phyloP scores from a whole-genome alignment of 2,113 vertebrate genomes.

The Sebastes schlegelii region DNA sequence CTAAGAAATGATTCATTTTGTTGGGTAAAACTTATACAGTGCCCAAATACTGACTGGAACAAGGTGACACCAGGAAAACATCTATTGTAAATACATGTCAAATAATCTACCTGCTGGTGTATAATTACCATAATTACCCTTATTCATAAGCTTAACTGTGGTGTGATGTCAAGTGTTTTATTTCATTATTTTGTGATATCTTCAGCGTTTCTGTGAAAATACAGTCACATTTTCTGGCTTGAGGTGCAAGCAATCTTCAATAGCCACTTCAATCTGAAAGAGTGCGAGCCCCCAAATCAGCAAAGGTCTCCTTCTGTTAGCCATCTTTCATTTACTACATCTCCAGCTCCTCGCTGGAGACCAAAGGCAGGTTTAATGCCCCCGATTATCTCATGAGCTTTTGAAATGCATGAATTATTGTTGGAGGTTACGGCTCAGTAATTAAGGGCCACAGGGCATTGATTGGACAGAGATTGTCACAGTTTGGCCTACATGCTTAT shows the following conservation, averaged over 20 bases:
- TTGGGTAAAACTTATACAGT: background rate
- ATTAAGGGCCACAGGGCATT: constrained; percentile 75
- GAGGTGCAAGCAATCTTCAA: constrained; percentile 53
- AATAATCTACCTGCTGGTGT: background rate
- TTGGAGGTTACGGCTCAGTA: constrained; percentile 76
- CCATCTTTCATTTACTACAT: constrained; percentile 70
- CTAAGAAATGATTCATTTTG: background rate
- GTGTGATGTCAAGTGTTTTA: background rate
- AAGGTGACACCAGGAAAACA: background rate
- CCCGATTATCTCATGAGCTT: constrained; percentile 73
- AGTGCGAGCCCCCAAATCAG: constrained; percentile 47
- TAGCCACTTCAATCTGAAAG: constrained; percentile 61
- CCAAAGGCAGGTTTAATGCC: constrained; percentile 72
- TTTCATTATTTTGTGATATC: background rate
- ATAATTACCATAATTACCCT: background rate
- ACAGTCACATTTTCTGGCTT: background rate
- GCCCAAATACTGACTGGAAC: background rate
- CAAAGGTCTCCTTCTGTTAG: constrained; percentile 67
- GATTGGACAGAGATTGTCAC: constrained; percentile 75
- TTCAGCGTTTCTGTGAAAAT: background rate
- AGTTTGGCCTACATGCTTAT: constrained; percentile 59
- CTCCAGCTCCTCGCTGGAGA: constrained; percentile 58
- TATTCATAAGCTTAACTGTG: background rate
- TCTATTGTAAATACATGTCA: background rate
- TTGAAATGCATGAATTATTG: constrained; percentile 80